Evolutionary conservation across 1,140 invertebrate genomes (phyloP).

Genomic region (Trinorchestia longiramus): DNA sequence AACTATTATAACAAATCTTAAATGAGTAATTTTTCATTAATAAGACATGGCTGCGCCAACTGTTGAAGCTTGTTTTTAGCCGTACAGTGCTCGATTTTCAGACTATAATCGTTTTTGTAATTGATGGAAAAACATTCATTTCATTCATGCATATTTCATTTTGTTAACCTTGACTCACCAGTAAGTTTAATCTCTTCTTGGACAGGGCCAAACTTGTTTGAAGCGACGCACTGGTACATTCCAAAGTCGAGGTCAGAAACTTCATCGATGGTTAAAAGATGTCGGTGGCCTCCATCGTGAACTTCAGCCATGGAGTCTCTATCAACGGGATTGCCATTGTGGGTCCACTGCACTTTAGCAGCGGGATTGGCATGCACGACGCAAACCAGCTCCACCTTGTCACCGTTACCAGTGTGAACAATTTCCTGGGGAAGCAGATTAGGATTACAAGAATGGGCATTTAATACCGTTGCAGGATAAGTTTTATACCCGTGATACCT

Average conservation of each 20-base stretch:
- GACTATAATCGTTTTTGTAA: neutral
- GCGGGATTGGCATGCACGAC: slow-evolving; percentile 54
- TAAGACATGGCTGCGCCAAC: no score
- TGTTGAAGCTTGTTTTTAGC: no score
- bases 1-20: no score
- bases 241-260: slow-evolving; percentile 81
- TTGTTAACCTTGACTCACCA: slow-evolving; percentile 58
- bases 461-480: neutral
- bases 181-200: slow-evolving; percentile 56
- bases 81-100: no score
- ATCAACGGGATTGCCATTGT: slow-evolving; percentile 1
- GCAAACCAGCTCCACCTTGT: slow-evolving; percentile 56
- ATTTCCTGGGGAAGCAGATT: slow-evolving; percentile 32
- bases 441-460: neutral
- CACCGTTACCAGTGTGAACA: slow-evolving; percentile 54
- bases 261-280: slow-evolving; percentile 79
- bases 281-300: slow-evolving; percentile 69
- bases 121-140: neutral
- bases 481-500: neutral
- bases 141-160: no score
- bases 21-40: no score
- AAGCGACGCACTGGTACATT: slow-evolving; percentile 81
- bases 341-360: slow-evolving; percentile 51
- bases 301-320: slow-evolving; percentile 40
- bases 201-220: slow-evolving; percentile 77